Evolutionary conservation across 2,113 vertebrate genomes (phyloP), one percentile per base, ranked within the genome.

Genomic region (Sialia sialis): DNA sequence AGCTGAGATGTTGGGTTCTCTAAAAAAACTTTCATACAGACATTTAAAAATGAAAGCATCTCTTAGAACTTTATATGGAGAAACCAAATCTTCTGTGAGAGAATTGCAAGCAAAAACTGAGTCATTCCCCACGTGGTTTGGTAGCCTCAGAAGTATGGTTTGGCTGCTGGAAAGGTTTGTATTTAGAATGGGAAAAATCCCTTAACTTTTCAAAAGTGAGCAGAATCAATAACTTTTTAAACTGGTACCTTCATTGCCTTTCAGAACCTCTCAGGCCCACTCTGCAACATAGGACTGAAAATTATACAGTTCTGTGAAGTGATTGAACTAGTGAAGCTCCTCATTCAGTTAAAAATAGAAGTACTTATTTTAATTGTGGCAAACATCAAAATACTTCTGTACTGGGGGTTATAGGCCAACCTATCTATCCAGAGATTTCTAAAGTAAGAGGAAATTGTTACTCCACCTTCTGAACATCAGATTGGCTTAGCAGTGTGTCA

Each of bases 401-500:
- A 14, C 13, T 22, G 17, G 8, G 29, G 7, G 3, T 26, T 81
- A 36, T 62, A 66, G 74, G 38, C 3, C 30, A 89, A 6, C 2
- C 4, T 54, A 13, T 17, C 26, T 41, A 78, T 16, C 9, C 0
- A 0, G 8, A 58, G 11, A 4, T 59, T 32, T 18, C 15, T 77
- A 34, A 86, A 81, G 7, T 54, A 34, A 78, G 13, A 55, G 3
- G 10, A 70, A 81, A 87, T 38, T 18, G 6, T 6, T 20, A 55
- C 54, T 85, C 7, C 7, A 38, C 10, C 22, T 84, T 66, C 44
- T 62, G 43, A 81, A 52, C 4, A 68, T 72, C 6, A 9, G 11
- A 39, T 48, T 66, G 84, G 4, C 8, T 48, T 9, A 81, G 16
- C 7, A 36, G 11, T 25, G 5, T 68, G 16, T 29, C 16, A 83